Conservation (phyloP, 2,888 invertebrate genomes). For the Megaustenia siamemsis region DNA sequence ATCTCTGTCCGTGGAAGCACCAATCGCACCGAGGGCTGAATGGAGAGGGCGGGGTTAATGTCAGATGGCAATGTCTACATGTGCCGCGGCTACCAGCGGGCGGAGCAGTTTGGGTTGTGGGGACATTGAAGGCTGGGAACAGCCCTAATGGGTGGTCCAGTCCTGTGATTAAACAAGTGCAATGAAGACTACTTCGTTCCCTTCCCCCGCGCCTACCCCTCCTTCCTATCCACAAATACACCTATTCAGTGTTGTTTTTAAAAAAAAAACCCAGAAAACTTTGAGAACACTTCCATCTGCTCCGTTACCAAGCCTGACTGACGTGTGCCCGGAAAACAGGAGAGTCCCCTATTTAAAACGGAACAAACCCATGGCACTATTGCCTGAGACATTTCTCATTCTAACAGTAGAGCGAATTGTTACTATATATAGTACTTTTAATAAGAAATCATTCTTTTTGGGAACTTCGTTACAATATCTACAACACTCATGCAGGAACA, state of each 20-base stretch:
- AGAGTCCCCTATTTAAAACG: constrained; percentile 27
- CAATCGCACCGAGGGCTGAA: background rate
- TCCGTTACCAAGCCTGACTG: background rate
- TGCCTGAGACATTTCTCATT: too few relatives aligned
- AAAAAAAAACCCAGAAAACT: background rate
- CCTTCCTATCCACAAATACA: too few relatives aligned
- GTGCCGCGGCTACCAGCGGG: background rate
- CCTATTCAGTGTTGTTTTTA: background rate
- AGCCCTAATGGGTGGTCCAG: background rate
- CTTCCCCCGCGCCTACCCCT: too few relatives aligned
- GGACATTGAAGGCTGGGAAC: background rate
- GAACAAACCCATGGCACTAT: too few relatives aligned
- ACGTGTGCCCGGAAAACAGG: background rate
- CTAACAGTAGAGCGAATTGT: too few relatives aligned
- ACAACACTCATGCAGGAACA: too few relatives aligned
- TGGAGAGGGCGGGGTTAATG: background rate
- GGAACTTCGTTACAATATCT: too few relatives aligned
- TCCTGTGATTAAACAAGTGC: background rate
- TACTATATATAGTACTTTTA: too few relatives aligned
- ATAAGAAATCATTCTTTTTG: too few relatives aligned
- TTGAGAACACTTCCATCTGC: constrained; percentile 49
- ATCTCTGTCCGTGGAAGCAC: background rate
- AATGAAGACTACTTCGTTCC: too few relatives aligned
- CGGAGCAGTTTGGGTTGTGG: background rate
- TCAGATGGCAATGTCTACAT: background rate